Conservation (phyloP, 1,140 invertebrate species). For the Danaus melanippus region DNA sequence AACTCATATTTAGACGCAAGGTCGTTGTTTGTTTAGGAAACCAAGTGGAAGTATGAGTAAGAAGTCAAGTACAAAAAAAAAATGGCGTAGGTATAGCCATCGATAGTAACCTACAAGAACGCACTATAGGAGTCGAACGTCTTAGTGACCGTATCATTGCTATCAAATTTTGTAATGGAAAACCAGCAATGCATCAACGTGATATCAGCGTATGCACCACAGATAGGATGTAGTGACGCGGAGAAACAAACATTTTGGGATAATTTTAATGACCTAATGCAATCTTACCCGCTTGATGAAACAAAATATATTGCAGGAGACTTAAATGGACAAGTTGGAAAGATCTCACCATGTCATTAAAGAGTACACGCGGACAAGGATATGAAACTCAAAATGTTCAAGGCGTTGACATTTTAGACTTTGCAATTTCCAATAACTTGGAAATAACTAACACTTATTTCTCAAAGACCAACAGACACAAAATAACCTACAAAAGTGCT, state of each 20-base stretch:
- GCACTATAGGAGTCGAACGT: not conserved
- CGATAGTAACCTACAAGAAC: too few species aligned
- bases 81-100: not conserved
- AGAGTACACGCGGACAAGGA: not conserved
- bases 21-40: too few species aligned
- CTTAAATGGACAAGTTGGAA: conserved; percentile 5
- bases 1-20: conserved; percentile 1
- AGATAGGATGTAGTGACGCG: conserved; percentile 2
- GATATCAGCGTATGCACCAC: conserved; percentile 5
- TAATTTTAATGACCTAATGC: not conserved
- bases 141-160: conserved; percentile 9
- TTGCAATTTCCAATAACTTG: too few species aligned
- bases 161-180: conserved; percentile 3
- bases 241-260: conserved; percentile 9
- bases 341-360: too few species aligned
- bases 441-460: too few species aligned
- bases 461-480: too few species aligned
- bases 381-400: not conserved
- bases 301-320: conserved; percentile 4
- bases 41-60: conserved; percentile 1
- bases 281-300: not conserved
- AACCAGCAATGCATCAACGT: conserved; percentile 6
- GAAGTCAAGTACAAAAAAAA: not conserved
- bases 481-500: too few species aligned
- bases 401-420: not conserved